Base-by-base conservation (phyloP, 2,888 invertebrate genomes). In the Amphipoea lucens region DNA sequence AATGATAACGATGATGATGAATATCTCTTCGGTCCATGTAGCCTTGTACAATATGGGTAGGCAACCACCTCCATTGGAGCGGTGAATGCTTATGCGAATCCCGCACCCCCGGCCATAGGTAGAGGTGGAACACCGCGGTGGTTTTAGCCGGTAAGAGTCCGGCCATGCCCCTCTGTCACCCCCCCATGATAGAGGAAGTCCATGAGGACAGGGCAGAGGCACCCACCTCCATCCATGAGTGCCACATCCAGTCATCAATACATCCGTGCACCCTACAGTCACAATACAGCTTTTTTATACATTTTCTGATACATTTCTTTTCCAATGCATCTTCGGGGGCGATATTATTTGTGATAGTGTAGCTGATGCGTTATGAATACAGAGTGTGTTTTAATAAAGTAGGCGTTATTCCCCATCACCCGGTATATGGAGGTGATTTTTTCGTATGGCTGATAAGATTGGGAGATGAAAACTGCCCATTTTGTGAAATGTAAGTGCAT, bases 231-330 rank as follows among this genome's bases (percentile, higher is more conserved):
- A n/a, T 29, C 6, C n/a, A 4, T 17, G 9, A 63, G 36, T 82
- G 80, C 5, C 92, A 78, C 87, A 89, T 95, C 94, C 82, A 94
- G 93, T 80, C 23, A 17, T 11, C 48, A 36, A 36, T 80, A 88
- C 77, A 83, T 87, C 89, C 77, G 69, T 79, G 83, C 81, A 87
- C 84, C 86, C 86, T 89, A 92, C 89, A 93, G 91, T 91, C 90
- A 93, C 92, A 94, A 93, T 93, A 92, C 92, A 89, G 90, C 91
- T 95, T 96, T 96, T 96, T 96, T 96, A 96, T 96, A 96, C 91
- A 95, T 96, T 96, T 96, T 96, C 96, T 96, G 97, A 97, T 96
- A 96, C 97, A 96, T 96, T 96, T 96, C 97, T 95, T 95, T 95
- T 90, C 94, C 95, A 95, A 96, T 97, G 96, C 96, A 96, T 96